Evolutionary conservation across 1,140 invertebrate genomes (phyloP), one percentile per base, ranked within the genome.

Genomic region (Calephelis virginiensis): DNA sequence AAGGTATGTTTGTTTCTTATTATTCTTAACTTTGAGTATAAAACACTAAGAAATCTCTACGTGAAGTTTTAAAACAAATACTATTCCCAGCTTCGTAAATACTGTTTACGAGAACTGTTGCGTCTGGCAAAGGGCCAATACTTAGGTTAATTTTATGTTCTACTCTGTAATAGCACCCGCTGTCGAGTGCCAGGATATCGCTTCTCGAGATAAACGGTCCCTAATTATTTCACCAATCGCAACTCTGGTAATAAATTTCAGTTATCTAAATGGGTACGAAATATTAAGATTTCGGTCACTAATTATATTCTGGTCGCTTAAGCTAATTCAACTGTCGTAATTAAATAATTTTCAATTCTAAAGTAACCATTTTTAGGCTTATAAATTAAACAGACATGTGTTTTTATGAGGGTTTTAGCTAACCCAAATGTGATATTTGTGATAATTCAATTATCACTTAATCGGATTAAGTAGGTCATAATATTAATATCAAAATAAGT

Each of bases 311-410:
- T 14, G 47, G 47, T 13, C 47, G n/a, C 47, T 49, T 50, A 8
- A 13, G 49, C 49, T 50, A 50, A 50, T 50, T 50, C 14, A 14
- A 50, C n/a, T 14, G 49, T 9, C 49, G 10, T 50, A 14, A 50
- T 50, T 50, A 65, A 13, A 50, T 64, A 61, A 64, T 45, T 68
- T 38, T 12, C 37, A 47, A 28, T 49, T 17, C 12, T 61, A 12
- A n/a, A 61, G 59, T 37, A 38, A 61, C 60, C 12, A 45, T 45
- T 43, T 61, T 61, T 14, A 13, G 13, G 49, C 13, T 50, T 14
- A 17, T 13, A 28, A 50, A 50, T 50, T 50, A 14, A 6, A 6
- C 13, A 10, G 49, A 14, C 6, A 50, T 14, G 14, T 14, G 49
- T 9, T 13, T 14, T 50, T 50, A 50, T 17, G 9, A 50, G 4